phyloP scores from a whole-genome alignment of 1,140 invertebrate species.

The Meloidogyne chitwoodi region DNA sequence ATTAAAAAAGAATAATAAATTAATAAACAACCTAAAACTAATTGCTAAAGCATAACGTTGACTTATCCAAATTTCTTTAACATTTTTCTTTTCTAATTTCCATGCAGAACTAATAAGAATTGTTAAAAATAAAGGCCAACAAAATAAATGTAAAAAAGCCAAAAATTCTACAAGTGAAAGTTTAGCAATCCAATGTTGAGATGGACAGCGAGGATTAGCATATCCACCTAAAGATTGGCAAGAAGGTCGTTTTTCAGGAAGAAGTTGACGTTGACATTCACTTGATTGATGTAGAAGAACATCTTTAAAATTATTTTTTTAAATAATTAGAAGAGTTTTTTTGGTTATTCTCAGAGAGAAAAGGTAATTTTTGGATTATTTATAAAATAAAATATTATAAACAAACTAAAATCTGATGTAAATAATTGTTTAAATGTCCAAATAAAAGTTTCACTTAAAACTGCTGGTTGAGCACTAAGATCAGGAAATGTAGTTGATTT shows the following conservation, averaged over 20 bases:
- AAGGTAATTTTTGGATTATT: no score
- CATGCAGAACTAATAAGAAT: conserved; percentile 54
- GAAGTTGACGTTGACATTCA: conserved; percentile 35
- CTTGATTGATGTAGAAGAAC: conserved; percentile 34
- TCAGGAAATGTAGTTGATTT: conserved; percentile 53
- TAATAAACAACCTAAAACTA: conserved; percentile 40
- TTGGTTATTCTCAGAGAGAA: no score
- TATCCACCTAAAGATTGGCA: conserved; percentile 39
- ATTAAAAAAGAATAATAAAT: not conserved
- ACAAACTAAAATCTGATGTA: conserved; percentile 50
- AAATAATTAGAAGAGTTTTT: not conserved
- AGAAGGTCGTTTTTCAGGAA: conserved; percentile 22
- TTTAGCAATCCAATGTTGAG: conserved; percentile 33
- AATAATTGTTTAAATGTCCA: conserved; percentile 51
- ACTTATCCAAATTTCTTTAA: conserved; percentile 55
- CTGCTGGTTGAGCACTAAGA: conserved; percentile 4
- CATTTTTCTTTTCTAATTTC: conserved; percentile 54
- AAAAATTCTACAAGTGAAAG: conserved; percentile 36
- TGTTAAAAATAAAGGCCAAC: conserved; percentile 55
- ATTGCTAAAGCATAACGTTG: conserved; percentile 49
- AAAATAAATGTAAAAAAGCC: conserved; percentile 51
- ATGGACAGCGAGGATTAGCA: conserved; percentile 42
- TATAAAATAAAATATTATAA: not conserved
- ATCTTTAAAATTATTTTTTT: not conserved
- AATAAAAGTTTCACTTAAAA: conserved; percentile 29